These are phyloP conservation scores for Poecilia picta DNA, from an alignment of 2,797 vertebrate genomes.

Conservation along the genomic window DNA sequence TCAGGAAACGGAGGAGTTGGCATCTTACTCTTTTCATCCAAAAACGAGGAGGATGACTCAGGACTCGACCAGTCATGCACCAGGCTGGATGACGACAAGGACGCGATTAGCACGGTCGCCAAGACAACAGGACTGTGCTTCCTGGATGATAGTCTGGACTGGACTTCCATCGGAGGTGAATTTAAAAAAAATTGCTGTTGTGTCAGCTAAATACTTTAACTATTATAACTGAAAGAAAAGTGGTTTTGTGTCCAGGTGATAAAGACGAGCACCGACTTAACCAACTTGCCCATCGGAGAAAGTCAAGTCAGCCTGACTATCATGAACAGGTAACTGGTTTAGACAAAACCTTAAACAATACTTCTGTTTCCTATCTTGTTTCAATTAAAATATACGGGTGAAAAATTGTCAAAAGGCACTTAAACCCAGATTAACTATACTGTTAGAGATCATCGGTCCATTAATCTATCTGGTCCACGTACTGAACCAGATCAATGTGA, in stretches of 20 bases:
- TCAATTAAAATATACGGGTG: background rate
- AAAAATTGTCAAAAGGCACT: background rate
- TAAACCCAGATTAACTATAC: background rate
- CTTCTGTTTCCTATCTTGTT: background rate
- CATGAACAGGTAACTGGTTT: conserved; percentile 61
- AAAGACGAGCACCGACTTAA: conserved; percentile 22
- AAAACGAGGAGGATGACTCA: conserved; percentile 61
- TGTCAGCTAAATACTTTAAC: background rate
- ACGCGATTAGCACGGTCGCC: conserved; percentile 21
- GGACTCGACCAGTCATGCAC: conserved; percentile 64
- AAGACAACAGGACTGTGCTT: conserved; percentile 65
- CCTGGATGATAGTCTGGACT: conserved; percentile 75
- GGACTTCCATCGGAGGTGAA: conserved; percentile 66
- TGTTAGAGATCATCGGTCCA: background rate
- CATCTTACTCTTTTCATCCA: conserved; percentile 65
- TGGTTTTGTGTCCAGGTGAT: conserved; percentile 34
- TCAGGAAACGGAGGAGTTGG: conserved; percentile 70
- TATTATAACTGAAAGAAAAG: background rate
- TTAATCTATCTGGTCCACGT: background rate
- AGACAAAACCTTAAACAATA: background rate
- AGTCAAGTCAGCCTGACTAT: conserved; percentile 56
- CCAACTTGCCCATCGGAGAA: conserved; percentile 27
- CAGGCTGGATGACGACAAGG: conserved; percentile 52
- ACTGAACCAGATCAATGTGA: background rate
- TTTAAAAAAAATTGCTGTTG: background rate